A percentile compares a stretch with the other conserved stretches of the same genome.
Conservation (phyloP, 2,113 vertebrate species). For the Nesogale talazaci region DNA sequence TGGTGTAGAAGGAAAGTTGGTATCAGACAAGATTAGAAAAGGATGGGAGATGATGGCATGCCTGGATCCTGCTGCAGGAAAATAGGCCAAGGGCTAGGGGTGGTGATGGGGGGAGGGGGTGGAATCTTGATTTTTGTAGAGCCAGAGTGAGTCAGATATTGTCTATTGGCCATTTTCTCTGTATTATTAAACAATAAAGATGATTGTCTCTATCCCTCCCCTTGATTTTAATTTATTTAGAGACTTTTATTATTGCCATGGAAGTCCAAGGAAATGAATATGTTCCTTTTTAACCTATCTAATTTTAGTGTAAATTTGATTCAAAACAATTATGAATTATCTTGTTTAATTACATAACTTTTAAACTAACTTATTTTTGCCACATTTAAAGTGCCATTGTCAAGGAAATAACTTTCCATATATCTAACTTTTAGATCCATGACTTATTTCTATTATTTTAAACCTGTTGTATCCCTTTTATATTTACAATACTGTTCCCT, state of each 20-base stretch:
- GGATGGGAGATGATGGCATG: no score
- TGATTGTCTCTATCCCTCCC: neutral
- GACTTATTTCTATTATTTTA: neutral
- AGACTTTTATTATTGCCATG: neutral
- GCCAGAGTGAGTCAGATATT: no score
- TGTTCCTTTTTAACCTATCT: neutral
- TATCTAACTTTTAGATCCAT: neutral
- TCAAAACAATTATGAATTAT: neutral
- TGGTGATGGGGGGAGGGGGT: no score
- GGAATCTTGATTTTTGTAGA: no score
- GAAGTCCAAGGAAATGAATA: neutral
- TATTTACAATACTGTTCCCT: neutral
- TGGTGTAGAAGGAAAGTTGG: no score
- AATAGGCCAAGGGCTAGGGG: no score
- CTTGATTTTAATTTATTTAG: neutral
- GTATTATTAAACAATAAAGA: neutral
- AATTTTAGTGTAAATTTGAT: conserved; percentile 4
- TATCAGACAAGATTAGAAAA: no score
- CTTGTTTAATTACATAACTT: neutral
- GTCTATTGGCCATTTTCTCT: neutral
- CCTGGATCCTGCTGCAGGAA: no score
- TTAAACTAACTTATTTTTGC: neutral
- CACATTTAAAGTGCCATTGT: no score
- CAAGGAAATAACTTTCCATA: neutral
- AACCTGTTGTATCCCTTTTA: no score